Base-by-base conservation (phyloP, 2,888 invertebrate species). In the Gymnocheta viridis region DNA sequence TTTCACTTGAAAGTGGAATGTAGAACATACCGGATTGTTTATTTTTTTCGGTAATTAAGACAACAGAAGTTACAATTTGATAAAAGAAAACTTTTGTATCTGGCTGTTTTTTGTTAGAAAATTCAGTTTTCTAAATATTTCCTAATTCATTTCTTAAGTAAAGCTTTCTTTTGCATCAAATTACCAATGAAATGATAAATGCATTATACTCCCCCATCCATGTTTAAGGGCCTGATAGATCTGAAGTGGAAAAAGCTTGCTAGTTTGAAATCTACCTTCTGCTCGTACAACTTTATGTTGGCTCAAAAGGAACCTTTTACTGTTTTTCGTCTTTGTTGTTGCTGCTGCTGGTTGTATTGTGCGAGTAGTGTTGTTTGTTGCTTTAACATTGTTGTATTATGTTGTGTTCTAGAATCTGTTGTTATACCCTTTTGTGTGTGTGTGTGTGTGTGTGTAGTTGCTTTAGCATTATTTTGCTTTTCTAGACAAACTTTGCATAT, bases 401-500 rank as follows among this genome's bases (percentile, higher is more conserved):
- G 62, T 67, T 82, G 56, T 82, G 73, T 73, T 78, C 72, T 78
- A 72, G 58, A 79, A 70, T 64, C 74, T 24, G 44, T 64, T 66
- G 72, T 58, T 80, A 19, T 38, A 51, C 17, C 49, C 56, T 38
- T 66, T 58, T 66, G n/a, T n/a, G n/a, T 49, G 10, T n/a, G 5
- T 49, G 29, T 58, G 27, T 60, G 38, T 64, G 9, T 49, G 9
- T 41, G n/a, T 72, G 56, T 54, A 38, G 41, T 10, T 67, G 49
- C 24, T 41, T 2, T 60, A 51, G 51, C 62, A 17, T 19, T 82
- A 22, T 66, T 58, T 51, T 58, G 47, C 73, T 44, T 76, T 76
- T 58, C 66, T 60, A 73, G 62, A 77, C 77, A 60, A 84, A 84
- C 80, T 84, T 84, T 84, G 81, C 84, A 81, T 81, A 78, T 84